Percentiles rank a stretch among this genome's conserved stretches.
Evolutionary conservation across 2,888 invertebrate species (phyloP).

Genomic region (Orthonevra nobilis): DNA sequence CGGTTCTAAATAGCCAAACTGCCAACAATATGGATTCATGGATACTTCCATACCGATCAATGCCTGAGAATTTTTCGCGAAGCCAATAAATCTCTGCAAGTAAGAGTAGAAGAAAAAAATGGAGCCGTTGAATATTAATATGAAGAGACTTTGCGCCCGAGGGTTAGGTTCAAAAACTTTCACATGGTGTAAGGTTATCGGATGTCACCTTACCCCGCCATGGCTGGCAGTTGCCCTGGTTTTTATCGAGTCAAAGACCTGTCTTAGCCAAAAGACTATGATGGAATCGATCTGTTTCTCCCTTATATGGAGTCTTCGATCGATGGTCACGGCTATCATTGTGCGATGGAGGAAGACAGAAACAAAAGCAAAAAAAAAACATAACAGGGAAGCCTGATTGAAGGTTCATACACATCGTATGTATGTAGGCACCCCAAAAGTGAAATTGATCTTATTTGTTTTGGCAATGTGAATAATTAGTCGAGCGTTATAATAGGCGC

Average conservation of each 20-base stretch:
- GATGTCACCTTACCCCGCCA: conserved; percentile 54
- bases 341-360: conserved; percentile 14
- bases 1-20: conserved; percentile 18
- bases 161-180: conserved; percentile 69
- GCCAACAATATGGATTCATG: too few species aligned
- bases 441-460: conserved; percentile 62
- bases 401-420: too few species aligned
- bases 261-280: conserved; percentile 54
- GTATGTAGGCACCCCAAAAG: conserved; percentile 64
- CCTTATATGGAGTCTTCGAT: conserved; percentile 37
- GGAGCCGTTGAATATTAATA: conserved; percentile 1
- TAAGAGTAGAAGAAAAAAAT: conserved; percentile 3
- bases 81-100: conserved; percentile 59
- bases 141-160: conserved; percentile 27
- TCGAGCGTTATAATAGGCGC: conserved; percentile 62
- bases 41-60: conserved; percentile 42
- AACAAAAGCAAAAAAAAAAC: conserved; percentile 18
- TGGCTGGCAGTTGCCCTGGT: conserved; percentile 47
- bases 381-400: conserved; percentile 55
- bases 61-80: conserved; percentile 66
- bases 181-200: conserved; percentile 70
- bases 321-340: conserved; percentile 28
- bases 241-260: conserved; percentile 66
- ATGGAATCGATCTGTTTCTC: conserved; percentile 63
- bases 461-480: conserved; percentile 53